These are phyloP conservation scores for Apocheima hispidaria DNA, from an alignment of 2,888 invertebrate genomes.

Conservation along the genomic window DNA sequence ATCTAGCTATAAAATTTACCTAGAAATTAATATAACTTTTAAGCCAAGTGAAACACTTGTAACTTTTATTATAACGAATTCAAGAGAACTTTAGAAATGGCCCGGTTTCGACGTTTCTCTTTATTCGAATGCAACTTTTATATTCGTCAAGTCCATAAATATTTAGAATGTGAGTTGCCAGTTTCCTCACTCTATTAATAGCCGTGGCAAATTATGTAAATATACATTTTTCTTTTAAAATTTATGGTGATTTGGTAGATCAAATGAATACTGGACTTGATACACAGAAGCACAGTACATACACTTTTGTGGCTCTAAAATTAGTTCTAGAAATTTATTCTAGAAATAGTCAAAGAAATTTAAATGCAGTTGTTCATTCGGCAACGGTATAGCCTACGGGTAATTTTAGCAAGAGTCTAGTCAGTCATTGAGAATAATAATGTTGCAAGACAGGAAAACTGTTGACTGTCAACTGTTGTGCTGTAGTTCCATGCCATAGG, in stretches of 20 bases:
- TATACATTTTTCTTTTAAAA: constrained; percentile 11
- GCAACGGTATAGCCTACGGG: too few relatives aligned
- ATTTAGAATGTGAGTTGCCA: constrained; percentile 17
- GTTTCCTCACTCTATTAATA: constrained; percentile 29
- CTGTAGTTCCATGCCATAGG: too few relatives aligned
- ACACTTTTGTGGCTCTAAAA: neutral
- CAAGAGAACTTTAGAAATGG: neutral
- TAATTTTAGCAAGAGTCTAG: too few relatives aligned
- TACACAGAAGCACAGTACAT: neutral
- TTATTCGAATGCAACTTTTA: constrained; percentile 33
- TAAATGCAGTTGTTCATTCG: too few relatives aligned
- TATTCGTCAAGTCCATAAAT: constrained; percentile 36
- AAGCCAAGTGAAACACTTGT: neutral
- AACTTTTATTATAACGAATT: neutral
- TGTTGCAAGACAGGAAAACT: too few relatives aligned
- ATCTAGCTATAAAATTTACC: too few relatives aligned
- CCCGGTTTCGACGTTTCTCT: constrained; percentile 21
- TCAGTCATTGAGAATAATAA: too few relatives aligned
- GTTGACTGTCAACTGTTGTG: too few relatives aligned
- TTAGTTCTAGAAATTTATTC: too few relatives aligned
- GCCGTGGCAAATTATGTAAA: constrained; percentile 38
- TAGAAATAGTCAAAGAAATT: too few relatives aligned
- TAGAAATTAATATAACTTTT: neutral
- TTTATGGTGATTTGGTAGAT: constrained; percentile 14
- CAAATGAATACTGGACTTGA: constrained; percentile 11